phyloP scores from a whole-genome alignment of 2,888 invertebrate genomes.

The Arge pagana region DNA sequence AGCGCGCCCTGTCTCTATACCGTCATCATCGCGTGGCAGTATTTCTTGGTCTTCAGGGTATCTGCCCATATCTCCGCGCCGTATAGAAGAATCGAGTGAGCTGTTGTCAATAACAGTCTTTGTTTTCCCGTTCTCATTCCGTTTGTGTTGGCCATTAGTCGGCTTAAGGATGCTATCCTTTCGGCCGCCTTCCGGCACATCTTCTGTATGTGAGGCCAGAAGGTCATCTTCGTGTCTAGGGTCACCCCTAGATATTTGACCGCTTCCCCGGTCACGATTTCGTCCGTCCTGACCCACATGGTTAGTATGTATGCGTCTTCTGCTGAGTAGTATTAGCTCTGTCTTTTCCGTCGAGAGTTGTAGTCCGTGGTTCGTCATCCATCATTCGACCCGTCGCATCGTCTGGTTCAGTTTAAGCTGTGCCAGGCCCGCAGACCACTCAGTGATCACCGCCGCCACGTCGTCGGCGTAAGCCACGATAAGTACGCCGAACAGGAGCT shows the following conservation, averaged over 20 bases:
- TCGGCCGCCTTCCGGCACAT: conserved; percentile 24
- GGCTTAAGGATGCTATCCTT: conserved; percentile 16
- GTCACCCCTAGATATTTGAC: conserved; percentile 32
- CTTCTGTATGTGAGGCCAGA: conserved; percentile 24
- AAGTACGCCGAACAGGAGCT: conserved; percentile 9
- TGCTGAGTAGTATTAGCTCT: conserved; percentile 24
- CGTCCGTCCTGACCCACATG: conserved; percentile 12
- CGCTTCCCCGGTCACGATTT: not conserved
- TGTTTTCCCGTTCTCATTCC: conserved; percentile 26
- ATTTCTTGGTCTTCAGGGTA: conserved; percentile 19
- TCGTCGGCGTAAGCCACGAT: conserved; percentile 26
- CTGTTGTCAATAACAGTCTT: conserved; percentile 20
- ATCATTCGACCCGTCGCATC: conserved; percentile 25
- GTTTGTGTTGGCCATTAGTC: conserved; percentile 31
- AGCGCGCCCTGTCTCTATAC: conserved; percentile 28
- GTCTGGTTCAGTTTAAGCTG: conserved; percentile 21
- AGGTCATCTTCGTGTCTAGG: conserved; percentile 25
- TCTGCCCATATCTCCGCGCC: conserved; percentile 26
- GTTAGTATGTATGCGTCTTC: conserved; percentile 19
- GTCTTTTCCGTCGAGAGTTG: conserved; percentile 22
- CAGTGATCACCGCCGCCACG: conserved; percentile 13
- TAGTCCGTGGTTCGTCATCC: conserved; percentile 17
- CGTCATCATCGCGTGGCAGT: conserved; percentile 25
- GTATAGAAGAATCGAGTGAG: conserved; percentile 29
- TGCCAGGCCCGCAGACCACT: conserved; percentile 4